A percentile compares a stretch with the other conserved stretches of the same genome.
phyloP scores from a whole-genome alignment of 2,113 vertebrate genomes.

The Ailuropoda melanoleuca region DNA sequence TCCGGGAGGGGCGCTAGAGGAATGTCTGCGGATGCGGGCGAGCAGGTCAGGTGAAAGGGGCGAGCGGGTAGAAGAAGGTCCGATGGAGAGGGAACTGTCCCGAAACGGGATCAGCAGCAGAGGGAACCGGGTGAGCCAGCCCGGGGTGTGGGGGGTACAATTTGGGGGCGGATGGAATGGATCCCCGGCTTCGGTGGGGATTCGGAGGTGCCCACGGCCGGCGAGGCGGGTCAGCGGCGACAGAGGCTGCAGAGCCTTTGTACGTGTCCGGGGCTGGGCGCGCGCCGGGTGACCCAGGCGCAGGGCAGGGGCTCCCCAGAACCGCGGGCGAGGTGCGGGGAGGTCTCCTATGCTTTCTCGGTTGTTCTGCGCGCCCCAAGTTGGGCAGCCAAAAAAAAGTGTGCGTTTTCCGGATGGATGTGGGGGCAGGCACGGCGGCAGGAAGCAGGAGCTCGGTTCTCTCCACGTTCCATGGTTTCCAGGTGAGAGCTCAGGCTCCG shows the following conservation, averaged over 20 bases:
- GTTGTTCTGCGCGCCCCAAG: not conserved
- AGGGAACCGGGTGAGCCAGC: not conserved
- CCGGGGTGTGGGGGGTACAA: not conserved
- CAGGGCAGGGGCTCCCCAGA: not conserved
- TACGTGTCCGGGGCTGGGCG: not conserved
- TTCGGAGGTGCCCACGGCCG: not conserved
- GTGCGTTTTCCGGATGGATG: not conserved
- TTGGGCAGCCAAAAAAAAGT: not conserved
- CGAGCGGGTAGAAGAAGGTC: not conserved
- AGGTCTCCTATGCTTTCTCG: not conserved
- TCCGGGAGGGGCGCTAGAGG: not conserved
- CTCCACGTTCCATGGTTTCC: not conserved
- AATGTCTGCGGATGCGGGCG: not conserved
- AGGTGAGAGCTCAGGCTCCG: not conserved
- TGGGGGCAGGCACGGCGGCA: not conserved
- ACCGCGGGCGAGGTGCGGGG: not conserved
- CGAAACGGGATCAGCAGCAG: not conserved
- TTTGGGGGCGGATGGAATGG: not conserved
- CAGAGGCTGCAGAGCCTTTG: not conserved
- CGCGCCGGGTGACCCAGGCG: not conserved
- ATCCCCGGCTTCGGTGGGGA: not conserved
- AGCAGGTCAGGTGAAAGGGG: conserved; percentile 44
- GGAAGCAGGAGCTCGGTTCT: not conserved
- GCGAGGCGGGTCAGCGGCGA: not conserved
- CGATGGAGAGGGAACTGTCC: not conserved